Percentiles rank a stretch among this genome's conserved stretches.
Evolutionary conservation across 2,113 vertebrate species (phyloP).

Genomic region (Ondatra zibethicus): DNA sequence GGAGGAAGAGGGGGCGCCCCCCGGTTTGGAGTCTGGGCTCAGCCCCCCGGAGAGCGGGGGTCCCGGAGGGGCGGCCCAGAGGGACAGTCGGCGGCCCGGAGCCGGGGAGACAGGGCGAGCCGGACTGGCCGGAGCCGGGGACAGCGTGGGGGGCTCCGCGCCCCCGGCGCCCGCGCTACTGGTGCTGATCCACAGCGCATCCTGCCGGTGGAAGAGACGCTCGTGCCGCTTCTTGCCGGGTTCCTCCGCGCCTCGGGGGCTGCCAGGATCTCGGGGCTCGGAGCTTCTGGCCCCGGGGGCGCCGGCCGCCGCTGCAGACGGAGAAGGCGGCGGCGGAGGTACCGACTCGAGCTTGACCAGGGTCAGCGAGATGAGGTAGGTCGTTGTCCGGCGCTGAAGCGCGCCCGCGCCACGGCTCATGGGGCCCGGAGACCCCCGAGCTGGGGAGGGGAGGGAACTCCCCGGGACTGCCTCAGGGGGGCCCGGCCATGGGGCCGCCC

Average conservation of each 20-base stretch:
- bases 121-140: constrained; percentile 72
- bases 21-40: constrained; percentile 75
- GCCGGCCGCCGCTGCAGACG: constrained; percentile 72
- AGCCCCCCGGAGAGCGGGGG: constrained; percentile 78
- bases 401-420: constrained; percentile 84
- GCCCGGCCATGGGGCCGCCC: constrained; percentile 82
- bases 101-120: constrained; percentile 73
- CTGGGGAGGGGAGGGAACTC: constrained; percentile 76
- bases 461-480: constrained; percentile 77
- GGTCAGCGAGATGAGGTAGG: constrained; percentile 97
- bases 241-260: constrained; percentile 78
- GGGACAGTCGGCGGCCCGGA: constrained; percentile 77
- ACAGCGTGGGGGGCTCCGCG: constrained; percentile 75
- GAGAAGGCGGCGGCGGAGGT: constrained; percentile 83
- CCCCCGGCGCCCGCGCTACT: constrained; percentile 80
- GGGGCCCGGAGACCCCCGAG: constrained; percentile 77
- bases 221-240: constrained; percentile 85
- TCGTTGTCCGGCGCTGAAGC: constrained; percentile 94
- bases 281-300: constrained; percentile 67
- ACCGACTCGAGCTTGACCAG: constrained; percentile 95
- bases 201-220: constrained; percentile 86
- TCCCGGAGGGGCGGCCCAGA: constrained; percentile 79
- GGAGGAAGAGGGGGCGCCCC: constrained; percentile 62
- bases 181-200: constrained; percentile 88
- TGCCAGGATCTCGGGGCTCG: constrained; percentile 76